A percentile compares a stretch with the other conserved stretches of the same genome.
These are phyloP conservation scores for Eubasilissa regina DNA, from an alignment of 1,140 invertebrate species.

Conservation along the genomic window DNA sequence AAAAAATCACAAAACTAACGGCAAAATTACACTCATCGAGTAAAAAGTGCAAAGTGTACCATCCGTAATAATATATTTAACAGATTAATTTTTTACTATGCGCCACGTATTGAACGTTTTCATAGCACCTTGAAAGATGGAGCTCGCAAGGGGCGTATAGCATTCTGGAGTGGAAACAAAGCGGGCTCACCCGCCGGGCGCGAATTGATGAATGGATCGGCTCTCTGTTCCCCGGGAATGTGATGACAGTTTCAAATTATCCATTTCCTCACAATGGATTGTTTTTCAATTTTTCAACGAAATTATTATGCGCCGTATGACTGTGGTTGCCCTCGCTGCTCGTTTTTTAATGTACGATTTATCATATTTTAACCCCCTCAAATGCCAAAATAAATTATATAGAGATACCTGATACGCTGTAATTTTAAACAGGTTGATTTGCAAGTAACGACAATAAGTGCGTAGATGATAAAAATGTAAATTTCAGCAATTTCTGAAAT, in stretches of 20 bases:
- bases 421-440: too few species aligned
- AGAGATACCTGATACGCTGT: too few species aligned
- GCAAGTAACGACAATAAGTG: too few species aligned
- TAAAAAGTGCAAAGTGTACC: neutral
- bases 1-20: too few species aligned
- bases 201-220: slow-evolving; percentile 52
- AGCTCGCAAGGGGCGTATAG: slow-evolving; percentile 7
- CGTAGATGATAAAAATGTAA: too few species aligned
- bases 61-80: too few species aligned
- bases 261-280: slow-evolving; percentile 43
- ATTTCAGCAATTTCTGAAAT: too few species aligned
- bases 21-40: neutral
- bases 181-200: slow-evolving; percentile 18
- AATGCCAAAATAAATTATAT: neutral
- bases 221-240: slow-evolving; percentile 24
- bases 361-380: neutral
- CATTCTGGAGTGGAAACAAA: slow-evolving; percentile 39
- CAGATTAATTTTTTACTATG: too few species aligned
- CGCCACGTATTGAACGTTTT: neutral
- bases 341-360: slow-evolving; percentile 3
- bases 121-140: too few species aligned
- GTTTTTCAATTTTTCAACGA: slow-evolving; percentile 31
- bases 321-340: neutral
- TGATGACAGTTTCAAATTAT: slow-evolving; percentile 57
- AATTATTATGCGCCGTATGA: slow-evolving; percentile 4